Evolutionary conservation across 2,113 vertebrate genomes (phyloP), one percentile per base, ranked within the genome.

Genomic region (Thymallus thymallus): DNA sequence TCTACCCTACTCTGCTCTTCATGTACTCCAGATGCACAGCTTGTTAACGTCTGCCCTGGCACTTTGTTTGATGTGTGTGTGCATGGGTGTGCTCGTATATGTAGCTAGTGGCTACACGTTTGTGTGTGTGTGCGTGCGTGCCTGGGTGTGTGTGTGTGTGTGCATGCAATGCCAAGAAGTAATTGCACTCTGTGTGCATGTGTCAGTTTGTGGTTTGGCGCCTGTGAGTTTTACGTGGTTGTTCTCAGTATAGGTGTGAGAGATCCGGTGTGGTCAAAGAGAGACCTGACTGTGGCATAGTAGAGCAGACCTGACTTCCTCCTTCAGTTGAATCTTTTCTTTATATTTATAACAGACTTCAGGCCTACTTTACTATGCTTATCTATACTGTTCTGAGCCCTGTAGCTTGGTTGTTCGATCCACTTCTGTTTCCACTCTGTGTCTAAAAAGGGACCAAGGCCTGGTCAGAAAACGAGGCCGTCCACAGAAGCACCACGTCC

Each of bases 401-500:
- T 56, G 22, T 13, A 66, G 7, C 1, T 29, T 6, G 24, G 18
- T 67, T 61, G 6, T 7, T 26, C 32, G 24, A 1, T n/a, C 55
- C n/a, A 35, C 22, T 51, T 41, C 56, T 41, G 29, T 45, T 18
- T 51, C 16, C 13, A 16, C 35, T 46, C 76, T 30, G n/a, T 80
- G 62, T 61, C 48, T 51, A 51, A 13, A 7, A 77, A 92, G 90
- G 74, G 85, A 89, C 3, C 69, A 71, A 3, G 58, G 58, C 12
- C 35, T 41, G 35, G 35, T 41, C 35, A 88, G 82, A 84, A 88
- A 84, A 80, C 74, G 82, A 71, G 86, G 84, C 48, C 87, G 74
- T 73, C 87, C 81, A 51, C 0, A 76, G 14, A 75, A 88, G 86
- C 75, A 72, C 66, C 69, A 80, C 3, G 45, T 35, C 35, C 58